Conservation (phyloP, 1,140 invertebrate species). For the Drosophila ercepeae region DNA sequence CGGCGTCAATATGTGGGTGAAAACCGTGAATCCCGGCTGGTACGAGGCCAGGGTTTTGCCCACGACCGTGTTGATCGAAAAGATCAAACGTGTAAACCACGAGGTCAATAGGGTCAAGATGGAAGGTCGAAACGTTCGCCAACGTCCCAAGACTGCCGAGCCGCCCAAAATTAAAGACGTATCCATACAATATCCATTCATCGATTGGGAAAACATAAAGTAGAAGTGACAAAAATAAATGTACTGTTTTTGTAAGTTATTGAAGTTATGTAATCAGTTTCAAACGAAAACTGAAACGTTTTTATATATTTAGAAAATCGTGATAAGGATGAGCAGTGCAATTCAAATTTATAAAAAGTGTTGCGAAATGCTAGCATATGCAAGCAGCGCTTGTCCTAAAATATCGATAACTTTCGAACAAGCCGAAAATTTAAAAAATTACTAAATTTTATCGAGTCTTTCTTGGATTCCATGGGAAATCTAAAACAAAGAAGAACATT, state of each 20-base stretch:
- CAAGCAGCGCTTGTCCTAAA: neutral
- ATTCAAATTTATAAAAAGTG: constrained; percentile 1
- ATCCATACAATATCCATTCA: neutral
- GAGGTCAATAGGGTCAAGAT: neutral
- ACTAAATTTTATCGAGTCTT: neutral
- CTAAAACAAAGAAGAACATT: no score
- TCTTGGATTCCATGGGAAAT: no score
- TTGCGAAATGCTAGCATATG: constrained; percentile 1
- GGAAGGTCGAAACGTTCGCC: neutral
- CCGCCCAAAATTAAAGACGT: neutral
- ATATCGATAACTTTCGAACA: neutral
- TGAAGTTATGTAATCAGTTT: neutral
- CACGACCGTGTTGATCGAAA: constrained; percentile 26
- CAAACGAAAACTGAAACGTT: neutral
- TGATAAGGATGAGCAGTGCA: neutral
- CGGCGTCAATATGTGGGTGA: constrained; percentile 26
- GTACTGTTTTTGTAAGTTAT: neutral
- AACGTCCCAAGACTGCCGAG: neutral
- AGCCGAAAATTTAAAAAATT: no score
- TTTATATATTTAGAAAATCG: neutral
- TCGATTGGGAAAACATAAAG: neutral
- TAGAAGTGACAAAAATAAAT: neutral
- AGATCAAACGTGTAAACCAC: constrained; percentile 4
- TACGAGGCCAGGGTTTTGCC: constrained; percentile 44
- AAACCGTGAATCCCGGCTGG: constrained; percentile 57